These are phyloP conservation scores for Psilopogon haemacephalus DNA, from an alignment of 2,113 vertebrate species.

Conservation along the genomic window DNA sequence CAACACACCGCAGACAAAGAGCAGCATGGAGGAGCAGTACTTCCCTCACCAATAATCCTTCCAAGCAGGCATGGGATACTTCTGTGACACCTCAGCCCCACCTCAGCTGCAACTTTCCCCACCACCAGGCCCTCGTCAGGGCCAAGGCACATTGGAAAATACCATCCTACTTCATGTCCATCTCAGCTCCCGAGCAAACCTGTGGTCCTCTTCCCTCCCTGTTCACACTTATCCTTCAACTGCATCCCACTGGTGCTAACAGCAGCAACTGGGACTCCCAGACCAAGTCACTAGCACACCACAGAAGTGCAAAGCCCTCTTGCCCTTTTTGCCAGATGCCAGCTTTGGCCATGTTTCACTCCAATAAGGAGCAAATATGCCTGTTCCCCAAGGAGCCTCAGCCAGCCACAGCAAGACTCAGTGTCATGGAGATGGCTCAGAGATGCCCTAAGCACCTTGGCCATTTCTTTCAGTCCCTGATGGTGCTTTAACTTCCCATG, in stretches of 20 bases:
- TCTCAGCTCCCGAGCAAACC: not conserved
- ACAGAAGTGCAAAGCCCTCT: not conserved
- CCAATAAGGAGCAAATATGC: not conserved
- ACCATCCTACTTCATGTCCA: not conserved
- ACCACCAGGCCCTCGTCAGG: not conserved
- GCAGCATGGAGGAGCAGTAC: rapidly evolving
- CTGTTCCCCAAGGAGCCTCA: not conserved
- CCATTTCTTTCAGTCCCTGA: not conserved
- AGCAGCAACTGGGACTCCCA: rapidly evolving
- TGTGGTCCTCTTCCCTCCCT: rapidly evolving
- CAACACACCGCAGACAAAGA: rapidly evolving
- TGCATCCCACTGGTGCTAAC: not conserved
- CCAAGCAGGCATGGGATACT: rapidly evolving
- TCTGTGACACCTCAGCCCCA: not conserved
- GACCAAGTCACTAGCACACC: rapidly evolving
- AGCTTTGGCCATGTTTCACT: not conserved
- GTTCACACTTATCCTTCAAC: not conserved
- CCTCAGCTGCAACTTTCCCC: rapidly evolving
- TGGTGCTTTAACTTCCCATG: not conserved
- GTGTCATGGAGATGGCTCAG: rapidly evolving
- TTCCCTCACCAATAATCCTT: not conserved
- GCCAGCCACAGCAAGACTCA: rapidly evolving
- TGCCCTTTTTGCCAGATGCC: not conserved
- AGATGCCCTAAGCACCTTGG: rapidly evolving
- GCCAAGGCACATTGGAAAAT: rapidly evolving